phyloP scores from a whole-genome alignment of 2,888 invertebrate genomes.

The Junonia oenone region DNA sequence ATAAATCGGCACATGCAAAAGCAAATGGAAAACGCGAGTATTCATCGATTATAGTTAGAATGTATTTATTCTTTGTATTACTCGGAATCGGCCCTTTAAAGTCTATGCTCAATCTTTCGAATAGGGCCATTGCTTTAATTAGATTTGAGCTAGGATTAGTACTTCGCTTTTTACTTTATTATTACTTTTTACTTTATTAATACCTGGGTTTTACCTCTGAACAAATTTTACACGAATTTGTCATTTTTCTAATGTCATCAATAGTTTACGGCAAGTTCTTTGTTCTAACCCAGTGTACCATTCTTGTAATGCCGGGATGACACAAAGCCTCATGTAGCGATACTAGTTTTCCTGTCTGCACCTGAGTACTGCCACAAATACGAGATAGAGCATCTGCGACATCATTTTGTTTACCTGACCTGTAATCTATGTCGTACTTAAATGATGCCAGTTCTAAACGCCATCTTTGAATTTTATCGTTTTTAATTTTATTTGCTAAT shows the following conservation, averaged over 20 bases:
- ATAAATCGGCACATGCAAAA: neutral
- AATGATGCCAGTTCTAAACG: conserved; percentile 27
- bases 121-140: conserved; percentile 23
- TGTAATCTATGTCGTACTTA: conserved; percentile 29
- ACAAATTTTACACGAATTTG: neutral
- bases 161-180: too few relatives aligned
- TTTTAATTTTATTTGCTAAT: conserved; percentile 25
- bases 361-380: conserved; percentile 13
- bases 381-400: conserved; percentile 27
- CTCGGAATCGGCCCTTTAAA: conserved; percentile 28
- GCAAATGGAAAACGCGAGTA: neutral
- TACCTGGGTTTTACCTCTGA: neutral
- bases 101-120: conserved; percentile 27
- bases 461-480: conserved; percentile 28
- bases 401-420: conserved; percentile 26
- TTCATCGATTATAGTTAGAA: conserved; percentile 5
- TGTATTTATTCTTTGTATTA: conserved; percentile 21
- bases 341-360: neutral
- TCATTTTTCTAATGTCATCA: conserved; percentile 16
- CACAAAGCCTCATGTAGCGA: conserved; percentile 5
- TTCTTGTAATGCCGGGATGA: conserved; percentile 24
- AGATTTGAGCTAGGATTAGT: conserved; percentile 6
- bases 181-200: too few relatives aligned
- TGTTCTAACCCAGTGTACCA: conserved; percentile 23
- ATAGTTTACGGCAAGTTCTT: conserved; percentile 25